Evolutionary conservation across 2,888 invertebrate genomes (phyloP), one percentile per base, ranked within the genome.

Genomic region (Limnephilus rhombicus): DNA sequence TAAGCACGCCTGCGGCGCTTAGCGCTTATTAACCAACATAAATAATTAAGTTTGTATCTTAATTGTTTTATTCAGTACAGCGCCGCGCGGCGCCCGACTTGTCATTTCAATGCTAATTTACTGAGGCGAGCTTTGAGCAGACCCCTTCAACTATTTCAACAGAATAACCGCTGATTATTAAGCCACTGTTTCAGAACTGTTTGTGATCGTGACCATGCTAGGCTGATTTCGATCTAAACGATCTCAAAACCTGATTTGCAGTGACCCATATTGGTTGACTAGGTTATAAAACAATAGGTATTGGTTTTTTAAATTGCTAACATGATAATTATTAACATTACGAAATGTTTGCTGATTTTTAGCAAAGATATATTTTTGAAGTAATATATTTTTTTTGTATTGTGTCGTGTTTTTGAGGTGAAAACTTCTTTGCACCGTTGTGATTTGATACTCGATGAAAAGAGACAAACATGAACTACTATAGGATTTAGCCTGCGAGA

Each of bases 61-160:
- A n/a, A 68, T 68, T 68, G 68, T 9, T 68, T 24, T 68, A 68
- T 68, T 68, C 68, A n/a, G 24, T 2, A 24, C 24, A 68, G 68
- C 68, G 68, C 83, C 37, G 83, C 83, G 68, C 83, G 83, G 83
- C 83, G 83, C 83, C 83, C 24, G 18, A 18, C 34, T 83, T 83
- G 83, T 83, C 83, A 83, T 83, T 37, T 24, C 34, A 83, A 83
- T 37, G 83, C 37, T 83, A 83, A 83, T 83, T 83, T 83, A 83
- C 37, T 24, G 24, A 83, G 37, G 34, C 31, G 83, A 37, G 83
- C 37, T 83, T 31, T 37, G 24, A 15, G n/a, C 68, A 9, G 24
- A 68, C 24, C 68, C 68, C 24, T 68, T 68, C 68, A 68, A 68
- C 68, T 68, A 68, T 68, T 68, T 68, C 68, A 18, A 68, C 24